phyloP scores from a whole-genome alignment of 2,797 vertebrate genomes.

The Leptatherina wallacei region DNA sequence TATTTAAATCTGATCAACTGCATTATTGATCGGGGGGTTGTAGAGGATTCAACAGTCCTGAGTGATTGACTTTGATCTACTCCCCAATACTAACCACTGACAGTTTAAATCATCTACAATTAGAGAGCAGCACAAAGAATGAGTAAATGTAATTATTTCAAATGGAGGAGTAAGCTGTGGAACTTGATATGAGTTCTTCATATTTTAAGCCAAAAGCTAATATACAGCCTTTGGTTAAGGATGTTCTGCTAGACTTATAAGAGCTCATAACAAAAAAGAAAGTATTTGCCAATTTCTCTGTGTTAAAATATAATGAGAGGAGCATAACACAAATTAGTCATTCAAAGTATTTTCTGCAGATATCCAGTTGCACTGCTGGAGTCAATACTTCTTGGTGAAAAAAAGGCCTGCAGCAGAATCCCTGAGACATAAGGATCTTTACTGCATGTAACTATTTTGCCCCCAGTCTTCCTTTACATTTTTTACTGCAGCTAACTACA shows the following conservation, averaged over 20 bases:
- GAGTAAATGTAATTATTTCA: not conserved
- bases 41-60: not conserved
- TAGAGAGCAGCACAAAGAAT: not conserved
- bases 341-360: not conserved
- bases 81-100: not conserved
- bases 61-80: not conserved
- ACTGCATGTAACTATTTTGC: not conserved
- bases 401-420: not conserved
- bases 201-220: not conserved
- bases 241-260: no score
- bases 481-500: not conserved
- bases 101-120: not conserved
- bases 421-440: constrained; percentile 7
- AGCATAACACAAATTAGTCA: no score
- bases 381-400: not conserved
- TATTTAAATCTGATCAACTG: not conserved
- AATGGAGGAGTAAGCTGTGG: no score
- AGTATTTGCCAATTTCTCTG: no score
- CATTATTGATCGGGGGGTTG: not conserved
- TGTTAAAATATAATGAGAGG: no score
- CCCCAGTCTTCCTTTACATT: constrained; percentile 5
- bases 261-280: no score
- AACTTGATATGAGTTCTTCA: not conserved
- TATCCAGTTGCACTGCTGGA: not conserved
- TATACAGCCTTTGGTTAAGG: no score